A percentile compares a stretch with the other conserved stretches of the same genome.
phyloP scores from a whole-genome alignment of 2,113 vertebrate species.

The Micromys minutus region DNA sequence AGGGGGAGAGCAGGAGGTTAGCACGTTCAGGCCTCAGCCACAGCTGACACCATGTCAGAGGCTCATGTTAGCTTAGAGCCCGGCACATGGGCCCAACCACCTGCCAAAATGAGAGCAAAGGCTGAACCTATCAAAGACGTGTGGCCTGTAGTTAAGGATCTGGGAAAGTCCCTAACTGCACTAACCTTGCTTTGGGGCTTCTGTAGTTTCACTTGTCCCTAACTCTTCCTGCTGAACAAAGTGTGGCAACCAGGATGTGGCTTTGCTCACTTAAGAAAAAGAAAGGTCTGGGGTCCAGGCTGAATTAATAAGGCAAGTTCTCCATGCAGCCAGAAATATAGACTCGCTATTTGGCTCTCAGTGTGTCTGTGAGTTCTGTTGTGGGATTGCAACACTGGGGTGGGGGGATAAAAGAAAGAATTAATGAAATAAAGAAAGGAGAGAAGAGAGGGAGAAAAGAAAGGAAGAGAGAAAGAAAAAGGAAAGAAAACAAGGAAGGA shows the following conservation, averaged over 20 bases:
- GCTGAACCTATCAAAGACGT: not conserved
- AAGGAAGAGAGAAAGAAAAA: not conserved
- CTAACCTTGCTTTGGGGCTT: not conserved
- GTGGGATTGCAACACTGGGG: not conserved
- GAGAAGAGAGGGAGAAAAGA: rapidly evolving
- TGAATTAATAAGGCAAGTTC: not conserved
- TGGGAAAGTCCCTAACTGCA: not conserved
- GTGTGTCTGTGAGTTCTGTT: not conserved
- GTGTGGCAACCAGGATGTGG: not conserved
- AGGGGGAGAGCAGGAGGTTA: not conserved
- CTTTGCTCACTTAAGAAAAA: not conserved
- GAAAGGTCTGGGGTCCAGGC: not conserved
- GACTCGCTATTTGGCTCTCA: not conserved
- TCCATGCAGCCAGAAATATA: not conserved
- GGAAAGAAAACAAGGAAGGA: not conserved
- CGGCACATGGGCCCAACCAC: not conserved
- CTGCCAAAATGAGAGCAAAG: not conserved
- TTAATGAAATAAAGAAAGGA: not conserved
- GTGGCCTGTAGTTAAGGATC: not conserved
- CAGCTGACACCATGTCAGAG: not conserved
- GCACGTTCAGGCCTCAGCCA: not conserved
- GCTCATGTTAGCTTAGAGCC: not conserved
- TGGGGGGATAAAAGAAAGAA: not conserved
- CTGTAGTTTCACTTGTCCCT: not conserved
- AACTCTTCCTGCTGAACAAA: not conserved